Base-by-base conservation (phyloP, 1,140 invertebrate genomes). In the Drosophila kikkawai region DNA sequence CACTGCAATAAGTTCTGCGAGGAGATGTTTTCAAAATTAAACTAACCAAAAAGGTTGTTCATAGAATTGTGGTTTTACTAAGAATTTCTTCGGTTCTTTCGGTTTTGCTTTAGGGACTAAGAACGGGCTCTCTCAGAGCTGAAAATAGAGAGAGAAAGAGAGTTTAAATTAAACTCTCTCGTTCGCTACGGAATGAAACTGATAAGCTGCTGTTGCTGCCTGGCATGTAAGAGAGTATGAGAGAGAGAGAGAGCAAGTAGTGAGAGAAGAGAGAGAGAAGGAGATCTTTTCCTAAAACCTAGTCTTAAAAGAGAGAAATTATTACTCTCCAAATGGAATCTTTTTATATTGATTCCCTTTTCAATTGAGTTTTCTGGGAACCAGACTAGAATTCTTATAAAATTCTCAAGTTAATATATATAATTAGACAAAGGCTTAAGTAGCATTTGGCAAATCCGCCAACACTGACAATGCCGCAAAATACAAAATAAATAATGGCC, bases 401-500 rank as follows among this genome's bases (percentile, higher is more conserved):
- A 15, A 29, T 4, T 48, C 13, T 4, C 7, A 15, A 26, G 12
- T 26, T 26, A 8, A 47, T 48, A 26, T 1, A 48, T 15, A 26
- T 15, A 8, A 22, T 22, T 19, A 13, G 12, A 36, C 9, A 19
- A 19, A 15, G 4, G 1, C 32, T 5, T 7, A 7, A 53, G 11
- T 13, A 1, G n/a, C n/a, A 11, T 53, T 17, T n/a, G 3, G 1
- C 26, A 60, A 17, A 32, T 5, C 37, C 53, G 65, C 19, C 56
- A 66, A 34, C 67, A 73, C 41, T 44, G 50, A 55, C 29, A 17
- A 11, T 26, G 7, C 26, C 37, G n/a, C 45, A 47, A 50, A 37
- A 56, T 50, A 47, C 47, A 68, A 64, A 34, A 75, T 61, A 55
- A 68, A 48, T 64, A 57, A 57, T 15, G 47, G 34, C 8, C 47